Conservation (phyloP, 2,113 vertebrate species). For the Fregata magnificens region DNA sequence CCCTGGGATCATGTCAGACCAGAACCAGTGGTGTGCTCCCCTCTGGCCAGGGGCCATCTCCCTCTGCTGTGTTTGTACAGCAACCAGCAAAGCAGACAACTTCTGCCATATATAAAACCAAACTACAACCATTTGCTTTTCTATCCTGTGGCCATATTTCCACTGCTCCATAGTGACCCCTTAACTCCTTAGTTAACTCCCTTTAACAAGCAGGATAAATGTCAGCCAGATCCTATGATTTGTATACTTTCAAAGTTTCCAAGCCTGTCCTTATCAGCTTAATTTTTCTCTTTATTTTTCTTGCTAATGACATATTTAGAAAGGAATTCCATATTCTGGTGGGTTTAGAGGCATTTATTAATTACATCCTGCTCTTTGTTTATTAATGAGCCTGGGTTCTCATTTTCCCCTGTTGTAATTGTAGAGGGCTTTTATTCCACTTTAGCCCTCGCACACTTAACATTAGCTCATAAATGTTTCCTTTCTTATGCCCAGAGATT, state of each 20-base stretch:
- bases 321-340: constrained; percentile 29
- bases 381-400: constrained; percentile 15
- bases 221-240: not conserved
- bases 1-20: not conserved
- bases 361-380: constrained; percentile 51
- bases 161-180: not conserved
- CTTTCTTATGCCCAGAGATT: constrained; percentile 13
- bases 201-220: not conserved
- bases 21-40: not conserved
- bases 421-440: not conserved
- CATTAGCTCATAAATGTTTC: constrained; percentile 26
- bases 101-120: not conserved
- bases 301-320: constrained; percentile 5
- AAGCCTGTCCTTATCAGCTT: not conserved
- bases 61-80: not conserved
- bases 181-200: not conserved
- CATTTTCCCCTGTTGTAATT: not conserved
- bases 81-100: not conserved
- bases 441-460: not conserved
- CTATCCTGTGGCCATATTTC: not conserved
- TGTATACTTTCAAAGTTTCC: not conserved
- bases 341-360: constrained; percentile 21
- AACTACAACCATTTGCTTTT: not conserved
- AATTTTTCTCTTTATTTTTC: constrained; percentile 29
- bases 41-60: not conserved